Evolutionary conservation across 2,797 vertebrate species (phyloP), one percentile per base, ranked within the genome.

Genomic region (Notolepis coatsorum): DNA sequence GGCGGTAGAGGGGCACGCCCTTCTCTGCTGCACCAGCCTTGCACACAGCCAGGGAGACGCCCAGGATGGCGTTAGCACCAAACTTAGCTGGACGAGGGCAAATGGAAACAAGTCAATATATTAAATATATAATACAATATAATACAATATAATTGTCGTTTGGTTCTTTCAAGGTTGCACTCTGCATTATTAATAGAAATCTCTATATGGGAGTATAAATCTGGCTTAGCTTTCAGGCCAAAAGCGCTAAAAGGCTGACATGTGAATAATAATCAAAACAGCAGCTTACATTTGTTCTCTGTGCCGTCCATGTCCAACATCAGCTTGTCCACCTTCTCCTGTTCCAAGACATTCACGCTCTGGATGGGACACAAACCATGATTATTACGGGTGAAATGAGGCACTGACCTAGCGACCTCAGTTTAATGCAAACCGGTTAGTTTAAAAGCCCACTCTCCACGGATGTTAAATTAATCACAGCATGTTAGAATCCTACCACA

Each of bases 271-370:
- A 10, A 51, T 13, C 21, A 30, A 7, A 37, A 33, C 15, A 48
- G 1, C 0, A 2, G 79, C 95, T 93, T 93, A 99, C 98, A 98
- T 72, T 99, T 99, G 79, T 99, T 99, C 4, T 99, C 97, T 1
- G 97, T 94, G 58, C 96, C 98, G 25, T 99, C 98, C 97, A 99
- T 98, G 63, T 97, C 96, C 42, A 99, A 82, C 98, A 99, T 98
- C 87, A 99, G 92, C 63, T 96, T 91, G 90, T 98, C 98, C 0
- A 99, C 93, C 89, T 99, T 98, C 61, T 94, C 93, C 87, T 99
- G 98, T 3, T 99, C 97, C 58, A 92, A 23, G 20, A 99, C 98
- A 0, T 21, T 96, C 73, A 99, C 61, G 21, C 92, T 90, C 98
- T 99, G 82, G 18, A 67, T 65, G 21, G 37, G 30, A 69, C 1